Evolutionary conservation across 2,797 vertebrate species (phyloP), one percentile per base, ranked within the genome.

Genomic region (Oryzias sinensis): DNA sequence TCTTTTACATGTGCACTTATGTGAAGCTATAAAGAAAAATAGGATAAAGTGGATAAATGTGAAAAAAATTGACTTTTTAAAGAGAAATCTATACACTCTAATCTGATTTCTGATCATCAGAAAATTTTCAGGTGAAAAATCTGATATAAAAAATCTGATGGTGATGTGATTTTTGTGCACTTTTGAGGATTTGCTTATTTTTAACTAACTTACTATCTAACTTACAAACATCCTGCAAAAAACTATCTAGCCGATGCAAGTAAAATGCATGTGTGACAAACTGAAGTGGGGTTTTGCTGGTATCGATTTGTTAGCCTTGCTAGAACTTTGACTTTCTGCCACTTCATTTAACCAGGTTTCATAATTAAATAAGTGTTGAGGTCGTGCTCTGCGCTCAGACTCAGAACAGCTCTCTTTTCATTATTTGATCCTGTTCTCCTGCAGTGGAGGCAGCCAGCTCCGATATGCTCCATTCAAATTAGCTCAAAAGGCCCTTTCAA

Each of bases 301-400:
- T 68, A 86, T 83, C 62, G 87, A 85, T 85, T 63, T 49, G 71
- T 72, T 77, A 61, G 78, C 75, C 59, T 7, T 15, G 67, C 68
- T 74, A 77, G 82, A 63, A 56, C 65, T 72, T 79, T 80, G 77
- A 84, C 74, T 84, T 74, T 70, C 57, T 68, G 73, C 74, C 73
- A 59, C 48, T 76, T 54, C 49, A 65, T 77, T 76, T 69, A 62
- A 48, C 46, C 54, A 46, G 67, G 65, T 65, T 65, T 41, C 49
- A 47, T 65, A 62, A 82, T 82, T 85, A 80, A 68, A 79, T 76
- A 45, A 54, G 17, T 20, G 13, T 22, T 70, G 56, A 72, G 62
- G 69, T 50, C 13, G 45, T 6, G 48, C 51, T 49, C 45, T 67
- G 61, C 49, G 6, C 17, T 59, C 49, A 1, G 3, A 51, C 59